Conservation (phyloP, 2,797 vertebrate species). For the Jordanella pulchra region DNA sequence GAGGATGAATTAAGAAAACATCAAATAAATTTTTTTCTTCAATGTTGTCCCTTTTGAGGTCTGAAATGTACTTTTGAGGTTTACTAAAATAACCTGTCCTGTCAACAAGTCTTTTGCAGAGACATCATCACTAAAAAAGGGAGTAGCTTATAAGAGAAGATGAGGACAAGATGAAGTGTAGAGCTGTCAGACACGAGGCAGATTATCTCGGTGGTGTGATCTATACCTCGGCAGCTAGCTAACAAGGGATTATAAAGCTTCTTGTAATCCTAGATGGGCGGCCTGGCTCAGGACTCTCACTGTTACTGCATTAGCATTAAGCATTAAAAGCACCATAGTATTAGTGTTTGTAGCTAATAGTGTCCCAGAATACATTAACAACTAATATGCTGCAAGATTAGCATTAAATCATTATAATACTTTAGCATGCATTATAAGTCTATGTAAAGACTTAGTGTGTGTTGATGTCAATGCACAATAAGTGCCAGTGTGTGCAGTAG, state of each 20-base stretch:
- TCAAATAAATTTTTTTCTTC: slow-evolving; percentile 6
- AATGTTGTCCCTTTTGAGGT: slow-evolving; percentile 12
- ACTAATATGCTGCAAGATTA: slow-evolving; percentile 74
- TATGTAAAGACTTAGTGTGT: slow-evolving; percentile 22
- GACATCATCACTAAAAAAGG: slow-evolving; percentile 43
- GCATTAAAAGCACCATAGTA: slow-evolving; percentile 72
- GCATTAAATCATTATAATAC: slow-evolving; percentile 68
- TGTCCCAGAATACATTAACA: slow-evolving; percentile 74
- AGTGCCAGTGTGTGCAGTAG: slow-evolving; percentile 25
- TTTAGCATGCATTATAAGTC: slow-evolving; percentile 40
- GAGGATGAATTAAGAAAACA: slow-evolving; percentile 21
- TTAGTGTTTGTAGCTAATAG: slow-evolving; percentile 77
- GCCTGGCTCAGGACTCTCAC: slow-evolving; percentile 75
- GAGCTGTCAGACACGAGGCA: slow-evolving; percentile 68
- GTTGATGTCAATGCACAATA: slow-evolving; percentile 18
- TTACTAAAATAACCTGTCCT: slow-evolving; percentile 15
- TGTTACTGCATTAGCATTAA: slow-evolving; percentile 75
- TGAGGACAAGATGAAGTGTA: slow-evolving; percentile 68
- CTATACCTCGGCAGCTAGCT: slow-evolving; percentile 70
- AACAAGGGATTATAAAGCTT: slow-evolving; percentile 76
- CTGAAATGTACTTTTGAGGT: slow-evolving; percentile 8
- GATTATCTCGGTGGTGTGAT: slow-evolving; percentile 73
- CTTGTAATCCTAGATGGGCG: slow-evolving; percentile 75
- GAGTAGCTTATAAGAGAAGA: slow-evolving; percentile 72
- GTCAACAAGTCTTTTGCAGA: slow-evolving; percentile 33